phyloP scores from a whole-genome alignment of 2,888 invertebrate species.

The Tenthredo notha region DNA sequence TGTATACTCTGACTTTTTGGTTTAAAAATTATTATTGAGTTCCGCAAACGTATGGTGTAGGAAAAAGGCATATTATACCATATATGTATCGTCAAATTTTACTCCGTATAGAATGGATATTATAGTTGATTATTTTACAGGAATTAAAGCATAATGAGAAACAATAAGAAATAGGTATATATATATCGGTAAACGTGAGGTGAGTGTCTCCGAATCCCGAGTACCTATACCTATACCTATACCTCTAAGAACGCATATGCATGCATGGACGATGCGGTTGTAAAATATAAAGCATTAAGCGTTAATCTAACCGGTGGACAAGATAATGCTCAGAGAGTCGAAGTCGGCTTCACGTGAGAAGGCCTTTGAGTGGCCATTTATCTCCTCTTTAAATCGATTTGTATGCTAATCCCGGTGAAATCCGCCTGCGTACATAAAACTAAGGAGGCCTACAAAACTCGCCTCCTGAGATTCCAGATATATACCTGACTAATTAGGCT shows the following conservation, averaged over 20 bases:
- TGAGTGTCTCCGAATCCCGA: constrained; percentile 8
- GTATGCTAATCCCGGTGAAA: constrained; percentile 78
- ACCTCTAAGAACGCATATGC: background rate
- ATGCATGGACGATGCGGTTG: constrained; percentile 57
- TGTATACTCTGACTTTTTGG: too few species aligned
- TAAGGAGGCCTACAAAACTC: constrained; percentile 76
- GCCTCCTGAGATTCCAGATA: constrained; percentile 77
- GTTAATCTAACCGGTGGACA: constrained; percentile 77
- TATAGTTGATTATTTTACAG: background rate
- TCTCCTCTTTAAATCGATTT: constrained; percentile 79
- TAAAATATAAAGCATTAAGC: constrained; percentile 77
- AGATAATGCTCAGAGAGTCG: constrained; percentile 72
- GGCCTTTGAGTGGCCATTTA: constrained; percentile 77
- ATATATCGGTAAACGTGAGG: background rate
- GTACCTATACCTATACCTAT: background rate
- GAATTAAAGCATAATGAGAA: background rate
- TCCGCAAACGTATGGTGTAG: background rate
- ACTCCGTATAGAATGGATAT: background rate
- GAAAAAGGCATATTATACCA: background rate
- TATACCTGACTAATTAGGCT: constrained; percentile 77
- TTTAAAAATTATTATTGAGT: background rate
- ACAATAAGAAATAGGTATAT: background rate
- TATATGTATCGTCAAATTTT: background rate
- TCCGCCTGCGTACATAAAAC: constrained; percentile 76
- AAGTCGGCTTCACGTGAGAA: constrained; percentile 76